Conservation (phyloP, 2,797 vertebrate genomes). For the Xiphorhynchus erythropygius region DNA sequence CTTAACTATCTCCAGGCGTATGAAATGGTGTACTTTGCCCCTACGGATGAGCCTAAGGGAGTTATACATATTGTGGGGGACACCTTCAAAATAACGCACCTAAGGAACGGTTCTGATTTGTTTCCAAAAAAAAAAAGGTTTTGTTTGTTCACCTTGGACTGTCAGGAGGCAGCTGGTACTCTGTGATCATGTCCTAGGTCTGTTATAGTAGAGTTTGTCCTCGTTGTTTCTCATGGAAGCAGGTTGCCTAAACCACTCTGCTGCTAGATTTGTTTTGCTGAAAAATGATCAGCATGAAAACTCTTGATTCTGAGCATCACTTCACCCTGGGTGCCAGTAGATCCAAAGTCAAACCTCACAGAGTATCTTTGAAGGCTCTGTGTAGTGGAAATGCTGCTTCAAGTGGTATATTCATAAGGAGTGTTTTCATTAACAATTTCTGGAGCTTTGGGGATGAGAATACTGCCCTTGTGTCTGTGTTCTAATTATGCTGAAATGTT, state of each 20-base stretch:
- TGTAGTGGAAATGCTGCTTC: neutral
- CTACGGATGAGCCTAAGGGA: neutral
- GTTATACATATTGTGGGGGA: neutral
- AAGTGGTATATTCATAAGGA: neutral
- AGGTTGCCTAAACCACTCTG: neutral
- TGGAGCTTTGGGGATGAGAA: neutral
- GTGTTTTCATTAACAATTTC: neutral
- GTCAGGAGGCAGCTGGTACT: neutral
- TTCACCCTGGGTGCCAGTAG: neutral
- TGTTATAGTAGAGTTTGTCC: neutral
- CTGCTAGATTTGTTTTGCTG: neutral
- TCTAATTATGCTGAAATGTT: constrained; percentile 9
- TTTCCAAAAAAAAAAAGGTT: neutral
- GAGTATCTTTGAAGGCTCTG: neutral
- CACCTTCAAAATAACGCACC: neutral
- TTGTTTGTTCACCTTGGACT: neutral
- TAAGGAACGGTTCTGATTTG: neutral
- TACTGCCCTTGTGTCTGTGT: neutral
- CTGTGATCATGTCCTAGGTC: neutral
- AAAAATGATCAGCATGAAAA: neutral
- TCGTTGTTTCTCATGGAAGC: neutral
- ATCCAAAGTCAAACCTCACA: neutral
- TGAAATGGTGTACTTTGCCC: neutral
- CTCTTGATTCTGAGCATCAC: neutral
- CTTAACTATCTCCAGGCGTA: neutral